Evolutionary conservation across 2,113 vertebrate species (phyloP), one percentile per base, ranked within the genome.

Genomic region (Callaeas wilsoni): DNA sequence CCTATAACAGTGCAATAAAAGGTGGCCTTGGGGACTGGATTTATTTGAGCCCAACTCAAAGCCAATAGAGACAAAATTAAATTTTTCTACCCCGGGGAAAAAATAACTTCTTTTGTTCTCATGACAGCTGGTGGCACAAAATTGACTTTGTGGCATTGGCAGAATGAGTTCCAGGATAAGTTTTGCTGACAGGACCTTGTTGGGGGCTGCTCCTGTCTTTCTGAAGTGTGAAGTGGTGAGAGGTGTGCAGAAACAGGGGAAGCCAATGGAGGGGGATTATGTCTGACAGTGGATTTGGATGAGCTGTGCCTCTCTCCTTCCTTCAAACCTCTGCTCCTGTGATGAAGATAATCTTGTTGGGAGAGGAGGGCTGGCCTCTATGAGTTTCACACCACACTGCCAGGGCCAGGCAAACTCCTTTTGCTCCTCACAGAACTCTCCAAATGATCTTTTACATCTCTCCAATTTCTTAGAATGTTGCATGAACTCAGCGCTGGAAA

Each of bases 61-160:
- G 39, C 89, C 83, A 97, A 84, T 92, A 87, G 96, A 95, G 91
- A 84, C 13, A 14, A 96, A 94, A 97, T 97, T 97, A 95, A 93
- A 97, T 95, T 97, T 92, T 89, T 37, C 44, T 90, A 60, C 95
- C 60, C 76, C 6, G 3, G 83, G 79, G 89, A 89, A 90, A 93
- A 92, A 79, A 94, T 56, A 87, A 77, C 35, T 90, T 90, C 14
- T 86, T 95, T 90, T 77, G 33, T 95, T 79, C 73, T 93, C 13
- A 52, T 77, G 84, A 82, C 64, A 18, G 9, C 60, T 84, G 35
- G 83, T 84, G 73, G 73, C 76, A 70, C 60, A 95, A 87, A 90
- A 84, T 74, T 30, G 2, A 69, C 85, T 90, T 89, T 86, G 63
- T 92, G 84, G 80, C 83, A 75, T 41, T 67, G 93, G 50, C 30